A percentile compares a stretch with the other conserved stretches of the same genome.
These are phyloP conservation scores for Craterocephalus amniculus DNA, from an alignment of 2,797 vertebrate genomes.

Conservation along the genomic window DNA sequence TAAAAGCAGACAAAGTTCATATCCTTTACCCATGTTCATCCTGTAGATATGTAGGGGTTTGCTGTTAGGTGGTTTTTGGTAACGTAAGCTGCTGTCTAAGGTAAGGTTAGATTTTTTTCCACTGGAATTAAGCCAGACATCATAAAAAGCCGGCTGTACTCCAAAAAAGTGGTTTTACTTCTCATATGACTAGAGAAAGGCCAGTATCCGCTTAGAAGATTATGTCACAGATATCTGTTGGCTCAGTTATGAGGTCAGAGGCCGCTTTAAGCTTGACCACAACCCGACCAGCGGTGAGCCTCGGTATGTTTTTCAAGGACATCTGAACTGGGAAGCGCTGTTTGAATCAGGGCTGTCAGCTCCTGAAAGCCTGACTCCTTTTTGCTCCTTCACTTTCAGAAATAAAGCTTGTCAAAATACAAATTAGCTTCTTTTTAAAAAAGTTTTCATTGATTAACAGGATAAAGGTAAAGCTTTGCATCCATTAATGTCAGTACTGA, in stretches of 20 bases:
- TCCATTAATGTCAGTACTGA: slow-evolving; percentile 33
- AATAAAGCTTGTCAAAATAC: slow-evolving; percentile 20
- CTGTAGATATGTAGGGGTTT: slow-evolving; percentile 27
- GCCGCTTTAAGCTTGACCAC: slow-evolving; percentile 1
- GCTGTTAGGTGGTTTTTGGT: slow-evolving; percentile 8
- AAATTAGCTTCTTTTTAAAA: slow-evolving; percentile 1
- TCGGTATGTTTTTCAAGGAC: slow-evolving; percentile 11
- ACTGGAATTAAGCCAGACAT: neutral
- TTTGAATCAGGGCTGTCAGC: slow-evolving; percentile 7
- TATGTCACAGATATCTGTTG: neutral
- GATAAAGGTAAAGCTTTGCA: slow-evolving; percentile 31
- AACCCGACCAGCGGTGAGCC: neutral
- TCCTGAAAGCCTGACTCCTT: neutral
- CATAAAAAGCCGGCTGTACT: neutral
- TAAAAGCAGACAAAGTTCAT: slow-evolving; percentile 42
- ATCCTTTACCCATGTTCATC: slow-evolving; percentile 44
- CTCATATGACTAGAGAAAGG: neutral
- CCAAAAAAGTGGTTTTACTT: neutral
- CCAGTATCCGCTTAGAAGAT: neutral
- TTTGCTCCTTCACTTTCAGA: slow-evolving; percentile 12
- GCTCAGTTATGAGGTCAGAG: slow-evolving; percentile 8
- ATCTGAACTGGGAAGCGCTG: neutral
- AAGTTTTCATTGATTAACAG: slow-evolving; percentile 7
- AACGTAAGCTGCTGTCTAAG: slow-evolving; percentile 2
- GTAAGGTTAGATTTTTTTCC: neutral